Evolutionary conservation across 2,888 invertebrate species (phyloP).

Genomic region (Drosophila paracracens): DNA sequence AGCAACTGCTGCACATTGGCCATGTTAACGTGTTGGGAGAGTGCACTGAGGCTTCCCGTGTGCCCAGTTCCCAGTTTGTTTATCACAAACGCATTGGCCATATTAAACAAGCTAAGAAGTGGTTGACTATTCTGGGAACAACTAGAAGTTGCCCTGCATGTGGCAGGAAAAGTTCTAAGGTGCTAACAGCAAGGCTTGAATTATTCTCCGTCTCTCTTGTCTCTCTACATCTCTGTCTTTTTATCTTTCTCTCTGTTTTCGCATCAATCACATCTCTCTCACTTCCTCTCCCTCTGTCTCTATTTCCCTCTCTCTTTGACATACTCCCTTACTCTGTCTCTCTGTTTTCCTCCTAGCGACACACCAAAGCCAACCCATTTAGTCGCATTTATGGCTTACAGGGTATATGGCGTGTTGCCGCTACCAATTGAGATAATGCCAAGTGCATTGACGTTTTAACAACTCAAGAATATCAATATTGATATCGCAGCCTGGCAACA

Average conservation of each 20-base stretch:
- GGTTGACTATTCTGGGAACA: not conserved
- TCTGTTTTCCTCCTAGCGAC: not conserved
- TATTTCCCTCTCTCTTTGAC: no score
- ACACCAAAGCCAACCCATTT: not conserved
- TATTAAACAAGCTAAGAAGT: slow-evolving; percentile 11
- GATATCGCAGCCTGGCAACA: slow-evolving; percentile 46
- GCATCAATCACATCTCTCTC: not conserved
- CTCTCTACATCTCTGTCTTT: not conserved
- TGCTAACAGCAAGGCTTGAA: not conserved
- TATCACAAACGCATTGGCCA: slow-evolving; percentile 29
- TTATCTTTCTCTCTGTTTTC: no score
- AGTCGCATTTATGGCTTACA: not conserved
- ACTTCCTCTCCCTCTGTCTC: not conserved
- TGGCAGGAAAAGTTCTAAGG: not conserved
- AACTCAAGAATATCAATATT: slow-evolving; percentile 24
- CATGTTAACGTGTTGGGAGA: slow-evolving; percentile 32
- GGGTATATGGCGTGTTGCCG: slow-evolving; percentile 38
- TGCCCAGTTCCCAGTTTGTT: slow-evolving; percentile 20
- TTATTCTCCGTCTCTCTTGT: not conserved
- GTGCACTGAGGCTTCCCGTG: slow-evolving; percentile 25
- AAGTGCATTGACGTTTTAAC: slow-evolving; percentile 41
- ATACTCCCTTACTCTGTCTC: not conserved
- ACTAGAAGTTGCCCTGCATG: slow-evolving; percentile 13
- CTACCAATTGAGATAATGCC: slow-evolving; percentile 32
- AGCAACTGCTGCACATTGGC: slow-evolving; percentile 36